Evolutionary conservation across 2,888 invertebrate species (phyloP).

Genomic region (Xestia xanthographa): DNA sequence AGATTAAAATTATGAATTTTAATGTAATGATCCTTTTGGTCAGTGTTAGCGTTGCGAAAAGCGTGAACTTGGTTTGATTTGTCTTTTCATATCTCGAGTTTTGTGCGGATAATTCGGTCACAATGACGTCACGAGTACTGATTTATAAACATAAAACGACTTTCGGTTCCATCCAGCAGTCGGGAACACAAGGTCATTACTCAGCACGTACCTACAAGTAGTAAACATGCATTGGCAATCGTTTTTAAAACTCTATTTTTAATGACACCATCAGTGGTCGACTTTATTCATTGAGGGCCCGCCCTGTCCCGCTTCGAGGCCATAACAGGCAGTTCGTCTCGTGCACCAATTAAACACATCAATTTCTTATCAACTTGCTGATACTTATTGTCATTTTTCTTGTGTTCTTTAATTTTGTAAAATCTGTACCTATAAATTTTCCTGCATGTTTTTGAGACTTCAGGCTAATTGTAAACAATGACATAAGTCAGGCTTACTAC

Average conservation of each 20-base stretch:
- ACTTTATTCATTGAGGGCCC: constrained; percentile 79
- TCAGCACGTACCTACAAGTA: constrained; percentile 78
- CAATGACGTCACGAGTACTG: constrained; percentile 88
- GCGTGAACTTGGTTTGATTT: constrained; percentile 55
- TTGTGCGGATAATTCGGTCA: constrained; percentile 82
- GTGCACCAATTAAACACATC: constrained; percentile 47
- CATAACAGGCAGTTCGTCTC: constrained; percentile 54
- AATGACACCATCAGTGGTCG: constrained; percentile 77
- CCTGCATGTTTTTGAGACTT: background rate
- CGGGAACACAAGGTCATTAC: constrained; percentile 86
- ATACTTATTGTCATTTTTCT: constrained; percentile 19
- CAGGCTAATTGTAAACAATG: constrained; percentile 30
- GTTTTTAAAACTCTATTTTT: constrained; percentile 84
- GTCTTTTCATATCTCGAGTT: constrained; percentile 71
- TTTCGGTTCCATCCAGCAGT: constrained; percentile 84
- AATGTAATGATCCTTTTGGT: constrained; percentile 32
- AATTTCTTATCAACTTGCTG: constrained; percentile 48
- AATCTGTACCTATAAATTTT: background rate
- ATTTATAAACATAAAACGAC: constrained; percentile 88
- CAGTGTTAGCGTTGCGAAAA: constrained; percentile 41
- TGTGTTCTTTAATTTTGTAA: background rate
- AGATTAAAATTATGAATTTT: constrained; percentile 41
- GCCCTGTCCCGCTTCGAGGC: constrained; percentile 76
- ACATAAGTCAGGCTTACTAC: background rate
- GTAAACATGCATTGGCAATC: constrained; percentile 85